phyloP scores from a whole-genome alignment of 2,888 invertebrate species.

The Leptothorax acervorum region DNA sequence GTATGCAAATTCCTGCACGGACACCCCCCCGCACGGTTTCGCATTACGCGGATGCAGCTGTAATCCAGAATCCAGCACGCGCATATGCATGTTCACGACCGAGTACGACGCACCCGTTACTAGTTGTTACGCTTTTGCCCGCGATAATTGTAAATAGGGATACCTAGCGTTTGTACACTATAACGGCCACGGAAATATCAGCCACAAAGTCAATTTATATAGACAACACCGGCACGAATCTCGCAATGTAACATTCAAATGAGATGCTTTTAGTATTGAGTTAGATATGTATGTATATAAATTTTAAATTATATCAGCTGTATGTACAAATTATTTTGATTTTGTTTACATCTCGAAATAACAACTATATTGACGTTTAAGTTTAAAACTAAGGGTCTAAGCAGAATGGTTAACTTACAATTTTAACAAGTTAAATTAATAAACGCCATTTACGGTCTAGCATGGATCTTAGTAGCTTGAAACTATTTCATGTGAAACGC shows the following conservation, averaged over 20 bases:
- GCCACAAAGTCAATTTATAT: background rate
- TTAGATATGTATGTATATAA: background rate
- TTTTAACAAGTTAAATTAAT: too few species aligned
- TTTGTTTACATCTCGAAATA: background rate
- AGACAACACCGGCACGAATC: background rate
- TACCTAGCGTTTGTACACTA: background rate
- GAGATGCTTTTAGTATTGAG: background rate
- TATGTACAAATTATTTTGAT: background rate
- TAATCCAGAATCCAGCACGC: background rate
- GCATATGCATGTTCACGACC: conserved; percentile 35
- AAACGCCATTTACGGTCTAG: too few species aligned
- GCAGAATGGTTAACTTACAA: too few species aligned
- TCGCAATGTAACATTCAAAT: background rate
- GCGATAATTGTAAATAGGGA: conserved; percentile 11
- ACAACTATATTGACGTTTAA: too few species aligned
- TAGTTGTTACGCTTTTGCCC: conserved; percentile 19
- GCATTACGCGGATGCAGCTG: conserved; percentile 4
- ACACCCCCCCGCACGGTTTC: background rate
- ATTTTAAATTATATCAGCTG: background rate
- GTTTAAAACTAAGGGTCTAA: background rate
- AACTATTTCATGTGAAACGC: too few species aligned
- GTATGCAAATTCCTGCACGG: conserved; percentile 25
- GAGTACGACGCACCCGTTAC: conserved; percentile 19
- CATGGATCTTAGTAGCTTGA: too few species aligned
- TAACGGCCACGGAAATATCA: background rate